Evolutionary conservation across 2,888 invertebrate genomes (phyloP).

Genomic region (Meta bourneti): DNA sequence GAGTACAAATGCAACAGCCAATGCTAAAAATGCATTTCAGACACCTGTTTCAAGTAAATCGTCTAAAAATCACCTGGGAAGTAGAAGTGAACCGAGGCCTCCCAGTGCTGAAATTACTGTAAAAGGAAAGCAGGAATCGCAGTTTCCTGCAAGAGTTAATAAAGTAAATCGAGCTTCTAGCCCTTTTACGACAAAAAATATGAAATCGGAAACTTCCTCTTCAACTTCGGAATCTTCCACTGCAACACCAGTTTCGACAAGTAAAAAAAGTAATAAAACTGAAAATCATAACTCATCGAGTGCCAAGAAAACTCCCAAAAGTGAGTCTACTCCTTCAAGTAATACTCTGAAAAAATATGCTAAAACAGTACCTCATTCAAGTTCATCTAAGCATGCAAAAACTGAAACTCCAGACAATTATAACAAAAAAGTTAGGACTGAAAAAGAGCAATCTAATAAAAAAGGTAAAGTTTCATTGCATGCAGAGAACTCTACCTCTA

Average conservation of each 20-base stretch:
- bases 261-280: conserved; percentile 38
- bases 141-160: conserved; percentile 23
- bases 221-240: conserved; percentile 12
- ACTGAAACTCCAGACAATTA: conserved; percentile 28
- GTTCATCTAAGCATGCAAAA: conserved; percentile 32
- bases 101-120: conserved; percentile 21
- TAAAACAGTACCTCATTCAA: conserved; percentile 25
- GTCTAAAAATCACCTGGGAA: conserved; percentile 18
- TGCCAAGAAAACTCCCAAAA: conserved; percentile 48
- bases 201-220: conserved; percentile 40
- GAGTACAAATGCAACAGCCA: conserved; percentile 12
- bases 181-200: conserved; percentile 43
- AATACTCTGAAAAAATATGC: conserved; percentile 37
- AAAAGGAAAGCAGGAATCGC: conserved; percentile 51
- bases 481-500: conserved; percentile 3
- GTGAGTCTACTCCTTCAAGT: conserved; percentile 6
- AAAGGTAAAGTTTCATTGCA: conserved; percentile 44
- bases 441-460: conserved; percentile 46
- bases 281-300: conserved; percentile 40
- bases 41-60: conserved; percentile 40
- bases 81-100: conserved; percentile 47
- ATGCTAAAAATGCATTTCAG: conserved; percentile 45
- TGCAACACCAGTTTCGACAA: conserved; percentile 3
- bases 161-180: conserved; percentile 63
- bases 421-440: conserved; percentile 55